Evolutionary conservation across 2,113 vertebrate genomes (phyloP).

Genomic region (Emberiza fucata): DNA sequence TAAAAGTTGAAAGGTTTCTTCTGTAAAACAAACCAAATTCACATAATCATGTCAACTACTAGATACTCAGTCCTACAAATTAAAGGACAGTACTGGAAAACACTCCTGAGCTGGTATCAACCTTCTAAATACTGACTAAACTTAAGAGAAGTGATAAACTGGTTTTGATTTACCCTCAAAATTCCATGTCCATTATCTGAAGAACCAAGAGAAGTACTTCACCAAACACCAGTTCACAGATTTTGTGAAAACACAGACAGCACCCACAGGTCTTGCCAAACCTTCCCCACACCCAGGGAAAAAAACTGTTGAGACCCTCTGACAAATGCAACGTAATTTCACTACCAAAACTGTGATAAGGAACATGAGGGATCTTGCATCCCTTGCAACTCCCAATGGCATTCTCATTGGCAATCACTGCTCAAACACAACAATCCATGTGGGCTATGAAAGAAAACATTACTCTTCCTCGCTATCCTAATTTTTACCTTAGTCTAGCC

Average conservation of each 20-base stretch:
- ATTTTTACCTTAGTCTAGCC: not conserved
- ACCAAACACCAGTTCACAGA: fast-evolving
- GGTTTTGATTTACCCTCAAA: not conserved
- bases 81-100: not conserved
- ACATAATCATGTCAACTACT: fast-evolving
- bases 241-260: not conserved
- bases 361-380: not conserved
- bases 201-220: not conserved
- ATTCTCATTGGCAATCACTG: fast-evolving
- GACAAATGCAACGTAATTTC: not conserved
- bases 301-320: not conserved
- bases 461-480: not conserved
- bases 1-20: not conserved
- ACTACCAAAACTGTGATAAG: not conserved
- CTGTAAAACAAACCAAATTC: not conserved
- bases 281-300: not conserved
- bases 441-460: not conserved
- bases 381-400: not conserved
- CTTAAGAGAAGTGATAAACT: not conserved
- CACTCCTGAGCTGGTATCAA: not conserved
- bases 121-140: not conserved
- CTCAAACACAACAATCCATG: not conserved
- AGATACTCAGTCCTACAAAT: not conserved
- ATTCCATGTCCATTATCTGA: not conserved
- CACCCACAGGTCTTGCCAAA: not conserved